A percentile compares a stretch with the other conserved stretches of the same genome.
Conservation (phyloP, 2,888 invertebrate species). For the Scaptomyza flava region DNA sequence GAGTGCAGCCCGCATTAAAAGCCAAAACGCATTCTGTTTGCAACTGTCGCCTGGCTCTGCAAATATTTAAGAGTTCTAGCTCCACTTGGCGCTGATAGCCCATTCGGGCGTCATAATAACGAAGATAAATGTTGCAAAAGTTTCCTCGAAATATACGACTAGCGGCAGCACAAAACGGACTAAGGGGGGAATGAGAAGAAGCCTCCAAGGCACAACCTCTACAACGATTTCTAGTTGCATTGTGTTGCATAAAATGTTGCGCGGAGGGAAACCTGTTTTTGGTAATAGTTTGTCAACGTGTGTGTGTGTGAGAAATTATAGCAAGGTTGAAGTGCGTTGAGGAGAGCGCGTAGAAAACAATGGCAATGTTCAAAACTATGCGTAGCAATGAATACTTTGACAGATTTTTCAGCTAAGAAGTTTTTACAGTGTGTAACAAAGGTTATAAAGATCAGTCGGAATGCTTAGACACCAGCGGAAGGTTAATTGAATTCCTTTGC, state of each 20-base stretch:
- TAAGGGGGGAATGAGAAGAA: too few species aligned
- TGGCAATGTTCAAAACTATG: slow-evolving; percentile 35
- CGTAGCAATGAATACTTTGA: slow-evolving; percentile 51
- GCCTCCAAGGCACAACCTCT: slow-evolving; percentile 4
- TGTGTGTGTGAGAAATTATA: slow-evolving; percentile 5
- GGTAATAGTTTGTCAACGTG: slow-evolving; percentile 25
- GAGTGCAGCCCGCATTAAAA: slow-evolving; percentile 37
- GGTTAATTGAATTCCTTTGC: neutral
- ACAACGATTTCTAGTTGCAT: slow-evolving; percentile 59
- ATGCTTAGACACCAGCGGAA: slow-evolving; percentile 10
- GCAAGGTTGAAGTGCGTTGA: neutral
- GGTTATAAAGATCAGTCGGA: slow-evolving; percentile 11
- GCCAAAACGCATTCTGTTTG: slow-evolving; percentile 53
- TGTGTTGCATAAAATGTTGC: slow-evolving; percentile 44
- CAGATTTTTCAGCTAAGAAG: slow-evolving; percentile 40
- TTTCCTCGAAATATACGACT: slow-evolving; percentile 57
- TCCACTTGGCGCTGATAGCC: slow-evolving; percentile 76
- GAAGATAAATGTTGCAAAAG: slow-evolving; percentile 77
- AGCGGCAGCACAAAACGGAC: neutral
- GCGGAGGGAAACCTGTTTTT: slow-evolving; percentile 17
- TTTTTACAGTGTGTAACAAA: slow-evolving; percentile 36
- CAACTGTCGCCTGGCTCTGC: slow-evolving; percentile 51
- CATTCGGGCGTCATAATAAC: slow-evolving; percentile 80
- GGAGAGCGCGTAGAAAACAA: slow-evolving; percentile 3
- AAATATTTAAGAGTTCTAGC: slow-evolving; percentile 72